Conservation (phyloP, 2,888 invertebrate genomes). For the Hermaeophaga mercurialis region DNA sequence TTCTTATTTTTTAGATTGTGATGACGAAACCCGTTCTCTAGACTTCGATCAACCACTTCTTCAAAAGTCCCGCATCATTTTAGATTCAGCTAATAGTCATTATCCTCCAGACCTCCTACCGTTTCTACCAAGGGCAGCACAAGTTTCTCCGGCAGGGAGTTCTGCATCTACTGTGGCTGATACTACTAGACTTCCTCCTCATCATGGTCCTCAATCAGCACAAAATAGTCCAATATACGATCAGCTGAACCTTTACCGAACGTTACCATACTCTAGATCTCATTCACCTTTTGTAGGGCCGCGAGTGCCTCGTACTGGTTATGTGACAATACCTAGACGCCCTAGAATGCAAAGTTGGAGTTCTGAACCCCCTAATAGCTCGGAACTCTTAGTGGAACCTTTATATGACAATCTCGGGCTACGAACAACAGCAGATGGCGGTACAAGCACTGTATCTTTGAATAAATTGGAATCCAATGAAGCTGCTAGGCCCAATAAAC, state of each 20-base stretch:
- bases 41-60: slow-evolving; percentile 67
- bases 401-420: slow-evolving; percentile 86
- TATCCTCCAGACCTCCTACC: slow-evolving; percentile 83
- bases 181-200: slow-evolving; percentile 61
- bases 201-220: slow-evolving; percentile 57
- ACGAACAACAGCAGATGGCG: slow-evolving; percentile 83
- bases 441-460: slow-evolving; percentile 69
- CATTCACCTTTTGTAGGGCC: slow-evolving; percentile 77
- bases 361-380: slow-evolving; percentile 56
- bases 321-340: slow-evolving; percentile 84
- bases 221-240: slow-evolving; percentile 72
- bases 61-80: slow-evolving; percentile 61
- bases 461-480: slow-evolving; percentile 70
- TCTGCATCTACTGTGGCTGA: slow-evolving; percentile 82
- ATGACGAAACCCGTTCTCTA: slow-evolving; percentile 73
- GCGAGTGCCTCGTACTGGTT: slow-evolving; percentile 67
- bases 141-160: slow-evolving; percentile 79
- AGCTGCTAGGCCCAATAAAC: slow-evolving; percentile 57
- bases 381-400: slow-evolving; percentile 65
- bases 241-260: slow-evolving; percentile 71
- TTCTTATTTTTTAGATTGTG: slow-evolving; percentile 57
- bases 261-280: slow-evolving; percentile 76
- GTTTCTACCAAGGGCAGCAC: slow-evolving; percentile 70
- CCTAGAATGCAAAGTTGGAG: slow-evolving; percentile 84
- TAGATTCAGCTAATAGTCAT: slow-evolving; percentile 59